Evolutionary conservation across 2,888 invertebrate genomes (phyloP).

Genomic region (Cryptocephalus primarius): DNA sequence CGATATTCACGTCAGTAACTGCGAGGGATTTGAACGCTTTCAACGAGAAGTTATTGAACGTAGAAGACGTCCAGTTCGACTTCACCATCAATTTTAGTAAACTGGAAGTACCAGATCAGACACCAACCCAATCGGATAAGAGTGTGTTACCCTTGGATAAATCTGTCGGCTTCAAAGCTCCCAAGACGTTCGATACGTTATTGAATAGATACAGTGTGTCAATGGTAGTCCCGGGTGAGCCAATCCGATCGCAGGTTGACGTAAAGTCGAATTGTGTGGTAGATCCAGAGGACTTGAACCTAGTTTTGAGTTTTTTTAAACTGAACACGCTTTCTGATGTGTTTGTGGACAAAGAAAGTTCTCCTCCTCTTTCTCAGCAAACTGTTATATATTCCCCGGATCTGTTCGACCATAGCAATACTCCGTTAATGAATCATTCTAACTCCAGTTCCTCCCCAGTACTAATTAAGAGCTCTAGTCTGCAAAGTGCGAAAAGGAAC

Average conservation of each 20-base stretch:
- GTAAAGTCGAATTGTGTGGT: no score
- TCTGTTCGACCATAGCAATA: slow-evolving; percentile 6
- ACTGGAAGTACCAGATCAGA: slow-evolving; percentile 7
- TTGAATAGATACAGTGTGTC: slow-evolving; percentile 15
- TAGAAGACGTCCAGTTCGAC: slow-evolving; percentile 8
- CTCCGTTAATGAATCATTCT: background rate
- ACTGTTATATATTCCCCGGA: slow-evolving; percentile 21
- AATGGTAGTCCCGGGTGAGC: slow-evolving; percentile 3
- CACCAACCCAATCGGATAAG: slow-evolving; percentile 7
- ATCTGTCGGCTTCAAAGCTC: slow-evolving; percentile 19
- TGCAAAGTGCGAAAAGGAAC: no score
- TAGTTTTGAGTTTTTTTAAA: slow-evolving; percentile 18
- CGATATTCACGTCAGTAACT: slow-evolving; percentile 20
- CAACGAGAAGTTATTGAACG: slow-evolving; percentile 12
- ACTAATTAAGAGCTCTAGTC: no score
- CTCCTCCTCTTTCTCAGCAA: slow-evolving; percentile 5
- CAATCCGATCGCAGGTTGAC: no score
- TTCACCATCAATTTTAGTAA: slow-evolving; percentile 6
- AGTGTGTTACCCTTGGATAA: slow-evolving; percentile 11
- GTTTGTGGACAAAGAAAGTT: slow-evolving; percentile 1
- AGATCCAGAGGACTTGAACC: background rate
- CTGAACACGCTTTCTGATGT: slow-evolving; percentile 15
- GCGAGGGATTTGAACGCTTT: slow-evolving; percentile 19
- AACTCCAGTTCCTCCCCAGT: background rate
- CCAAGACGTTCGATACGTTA: slow-evolving; percentile 17